phyloP scores from a whole-genome alignment of 2,888 invertebrate genomes.

The Pocota personata region DNA sequence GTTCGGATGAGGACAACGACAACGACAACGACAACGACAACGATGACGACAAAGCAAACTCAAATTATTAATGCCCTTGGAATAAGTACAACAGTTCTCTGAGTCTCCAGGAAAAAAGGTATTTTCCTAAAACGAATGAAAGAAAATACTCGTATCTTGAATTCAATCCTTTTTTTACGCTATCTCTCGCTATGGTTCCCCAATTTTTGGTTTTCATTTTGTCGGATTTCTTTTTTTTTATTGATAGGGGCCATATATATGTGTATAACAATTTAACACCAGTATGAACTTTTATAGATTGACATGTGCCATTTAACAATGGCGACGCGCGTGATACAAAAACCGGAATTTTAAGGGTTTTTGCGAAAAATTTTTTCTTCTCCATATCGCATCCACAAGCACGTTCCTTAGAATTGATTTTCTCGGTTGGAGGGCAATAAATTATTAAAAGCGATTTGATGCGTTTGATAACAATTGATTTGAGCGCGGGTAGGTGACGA shows the following conservation, averaged over 20 bases:
- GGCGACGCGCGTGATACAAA: conserved; percentile 4
- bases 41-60: conserved; percentile 23
- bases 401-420: conserved; percentile 31
- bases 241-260: no score
- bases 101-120: not conserved
- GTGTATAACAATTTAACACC: conserved; percentile 16
- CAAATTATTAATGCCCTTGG: conserved; percentile 47
- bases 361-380: not conserved
- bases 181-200: not conserved
- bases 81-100: conserved; percentile 7
- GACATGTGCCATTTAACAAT: conserved; percentile 55
- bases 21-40: not conserved
- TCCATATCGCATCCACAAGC: not conserved
- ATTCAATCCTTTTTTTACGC: conserved; percentile 22
- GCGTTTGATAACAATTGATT: conserved; percentile 42
- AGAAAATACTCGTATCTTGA: not conserved
- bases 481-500: not conserved
- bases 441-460: conserved; percentile 55
- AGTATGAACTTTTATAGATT: conserved; percentile 37
- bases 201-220: not conserved
- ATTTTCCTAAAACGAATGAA: not conserved
- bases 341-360: conserved; percentile 31
- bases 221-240: not conserved
- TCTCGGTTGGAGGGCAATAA: conserved; percentile 42
- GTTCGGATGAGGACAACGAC: not conserved